phyloP scores from a whole-genome alignment of 92 coral and sea anemone species.

The Epizoanthus scotinus region DNA sequence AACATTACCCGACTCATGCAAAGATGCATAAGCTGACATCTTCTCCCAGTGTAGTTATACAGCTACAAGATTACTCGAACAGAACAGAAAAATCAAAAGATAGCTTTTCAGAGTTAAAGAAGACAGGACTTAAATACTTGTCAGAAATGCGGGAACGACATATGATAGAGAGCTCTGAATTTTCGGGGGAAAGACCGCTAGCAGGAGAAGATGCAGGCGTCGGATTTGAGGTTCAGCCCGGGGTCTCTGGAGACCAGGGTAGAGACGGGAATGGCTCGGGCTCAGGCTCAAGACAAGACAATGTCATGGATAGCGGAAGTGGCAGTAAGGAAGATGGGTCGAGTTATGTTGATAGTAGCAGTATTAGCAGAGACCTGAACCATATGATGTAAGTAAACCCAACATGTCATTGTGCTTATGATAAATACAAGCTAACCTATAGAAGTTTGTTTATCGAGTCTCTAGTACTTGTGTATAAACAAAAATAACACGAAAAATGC shows the following conservation, averaged over 20 bases:
- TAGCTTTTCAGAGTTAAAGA: background rate
- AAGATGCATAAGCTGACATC: background rate
- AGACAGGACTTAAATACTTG: background rate
- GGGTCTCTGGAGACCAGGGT: background rate
- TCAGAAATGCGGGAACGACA: background rate
- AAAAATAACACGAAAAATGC: no score
- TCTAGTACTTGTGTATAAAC: no score
- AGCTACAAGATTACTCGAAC: background rate
- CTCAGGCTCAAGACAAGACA: no score
- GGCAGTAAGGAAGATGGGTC: background rate
- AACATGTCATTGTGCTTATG: no score
- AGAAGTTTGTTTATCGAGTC: no score
- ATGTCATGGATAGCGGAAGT: background rate
- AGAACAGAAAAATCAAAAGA: background rate
- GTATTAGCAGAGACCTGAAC: background rate
- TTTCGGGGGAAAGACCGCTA: conserved; percentile 7
- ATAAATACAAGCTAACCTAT: no score
- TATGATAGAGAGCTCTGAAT: background rate
- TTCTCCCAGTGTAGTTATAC: background rate
- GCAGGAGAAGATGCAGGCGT: background rate
- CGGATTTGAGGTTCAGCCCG: background rate
- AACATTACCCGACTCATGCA: background rate
- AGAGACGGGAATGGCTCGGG: background rate
- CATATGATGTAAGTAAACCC: conserved; percentile 4
- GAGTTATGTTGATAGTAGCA: background rate